Evolutionary conservation across 2,797 vertebrate genomes (phyloP), one percentile per base, ranked within the genome.

Genomic region (Gorsachius magnificus): DNA sequence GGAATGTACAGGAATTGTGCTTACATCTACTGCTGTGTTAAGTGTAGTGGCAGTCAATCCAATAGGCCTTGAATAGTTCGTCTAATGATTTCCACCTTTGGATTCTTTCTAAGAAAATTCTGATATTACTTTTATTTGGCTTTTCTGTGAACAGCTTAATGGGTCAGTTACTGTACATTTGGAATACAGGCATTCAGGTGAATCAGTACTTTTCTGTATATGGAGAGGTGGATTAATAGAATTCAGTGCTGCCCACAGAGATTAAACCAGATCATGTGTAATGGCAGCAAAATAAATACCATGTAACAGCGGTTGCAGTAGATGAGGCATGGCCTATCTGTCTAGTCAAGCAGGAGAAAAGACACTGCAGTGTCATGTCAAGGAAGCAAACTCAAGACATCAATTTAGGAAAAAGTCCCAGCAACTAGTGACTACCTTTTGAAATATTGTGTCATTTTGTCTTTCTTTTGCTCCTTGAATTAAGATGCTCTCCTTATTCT

Each of bases 201-300:
- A 92, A 92, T 85, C 60, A 25, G 81, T 41, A 83, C 46, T 13
- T 77, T 53, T 92, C 87, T 2, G 2, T 43, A 31, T 64, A 36
- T 68, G 35, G 41, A 82, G 36, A 61, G 26, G 75, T 85, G 45
- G 64, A 83, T 80, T 93, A 91, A 94, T 72, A 91, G 65, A 95
- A 94, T 91, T 89, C 94, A 85, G 21, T 54, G 50, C 68, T 91
- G 61, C 63, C 82, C 76, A 83, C 69, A 71, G 68, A 91, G 81
- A 95, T 89, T 92, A 95, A 95, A 85, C 61, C 41, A 93, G 91
- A 90, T 88, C 92, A 83, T 89, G 69, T 92, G 76, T 57, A 69
- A 68, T 87, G 82, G 54, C 82, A 95, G 79, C 45, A 95, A 94
- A 94, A 94, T 83, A 94, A 95, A 94, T 92, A 70, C 89, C n/a